phyloP scores from a whole-genome alignment of 2,888 invertebrate genomes.

The Latrodectus elegans region DNA sequence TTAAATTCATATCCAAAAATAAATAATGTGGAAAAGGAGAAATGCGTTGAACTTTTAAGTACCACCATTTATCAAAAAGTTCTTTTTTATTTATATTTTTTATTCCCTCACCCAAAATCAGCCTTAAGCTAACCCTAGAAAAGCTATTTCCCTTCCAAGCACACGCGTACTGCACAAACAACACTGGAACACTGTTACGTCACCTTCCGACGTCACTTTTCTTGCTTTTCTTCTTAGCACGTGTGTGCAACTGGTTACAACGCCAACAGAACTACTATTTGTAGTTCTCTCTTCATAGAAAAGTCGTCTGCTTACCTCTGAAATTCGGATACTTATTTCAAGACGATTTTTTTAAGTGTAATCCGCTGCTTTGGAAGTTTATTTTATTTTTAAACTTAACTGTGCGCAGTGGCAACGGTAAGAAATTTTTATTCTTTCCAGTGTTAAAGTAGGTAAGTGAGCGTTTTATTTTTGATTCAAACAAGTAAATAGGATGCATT shows the following conservation, averaged over 20 bases:
- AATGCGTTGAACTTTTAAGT: too few relatives aligned
- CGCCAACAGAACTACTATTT: conserved; percentile 34
- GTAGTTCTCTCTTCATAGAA: conserved; percentile 22
- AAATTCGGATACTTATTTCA: conserved; percentile 32
- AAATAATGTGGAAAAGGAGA: too few relatives aligned
- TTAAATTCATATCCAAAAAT: too few relatives aligned
- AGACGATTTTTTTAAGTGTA: not conserved
- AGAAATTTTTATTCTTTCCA: not conserved
- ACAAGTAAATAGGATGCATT: conserved; percentile 11
- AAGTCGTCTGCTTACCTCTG: conserved; percentile 28
- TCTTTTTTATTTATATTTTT: too few relatives aligned
- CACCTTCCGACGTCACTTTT: not conserved
- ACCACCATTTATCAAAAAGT: too few relatives aligned
- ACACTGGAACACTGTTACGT: conserved; percentile 37
- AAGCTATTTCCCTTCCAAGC: conserved; percentile 29
- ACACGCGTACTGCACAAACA: conserved; percentile 40
- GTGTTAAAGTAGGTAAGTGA: not conserved
- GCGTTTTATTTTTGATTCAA: not conserved
- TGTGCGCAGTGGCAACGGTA: not conserved
- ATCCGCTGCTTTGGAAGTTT: conserved; percentile 6
- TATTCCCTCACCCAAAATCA: not conserved
- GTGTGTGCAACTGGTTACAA: conserved; percentile 58
- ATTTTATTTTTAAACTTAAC: not conserved
- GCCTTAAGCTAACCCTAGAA: conserved; percentile 28
- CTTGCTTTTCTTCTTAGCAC: conserved; percentile 23